A percentile compares a stretch with the other conserved stretches of the same genome.
phyloP scores from a whole-genome alignment of 2,113 vertebrate genomes.

The Protomyctophum bolini region DNA sequence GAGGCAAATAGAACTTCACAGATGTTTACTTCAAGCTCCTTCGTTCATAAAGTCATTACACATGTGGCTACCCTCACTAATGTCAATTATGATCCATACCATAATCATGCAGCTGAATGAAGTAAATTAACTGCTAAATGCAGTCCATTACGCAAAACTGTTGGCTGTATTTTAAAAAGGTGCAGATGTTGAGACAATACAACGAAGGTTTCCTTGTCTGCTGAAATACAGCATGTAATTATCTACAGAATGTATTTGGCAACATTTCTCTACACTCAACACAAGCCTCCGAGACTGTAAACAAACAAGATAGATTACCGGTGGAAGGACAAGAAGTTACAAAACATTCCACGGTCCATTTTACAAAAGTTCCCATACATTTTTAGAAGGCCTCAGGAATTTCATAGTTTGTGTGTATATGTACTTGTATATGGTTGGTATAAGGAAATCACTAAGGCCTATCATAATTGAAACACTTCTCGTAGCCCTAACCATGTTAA shows the following conservation, averaged over 20 bases:
- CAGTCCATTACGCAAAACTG: conserved; percentile 16
- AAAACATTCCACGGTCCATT: conserved; percentile 62
- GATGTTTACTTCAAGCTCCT: conserved; percentile 33
- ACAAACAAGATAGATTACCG: conserved; percentile 58
- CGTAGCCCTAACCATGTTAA: conserved; percentile 52
- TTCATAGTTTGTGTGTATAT: conserved; percentile 40
- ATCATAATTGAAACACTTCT: conserved; percentile 26
- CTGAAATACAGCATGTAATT: conserved; percentile 48
- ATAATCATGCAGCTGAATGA: conserved; percentile 7
- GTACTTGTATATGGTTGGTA: conserved; percentile 32
- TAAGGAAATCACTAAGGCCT: conserved; percentile 40
- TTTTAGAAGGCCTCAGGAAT: conserved; percentile 74
- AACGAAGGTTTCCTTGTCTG: conserved; percentile 26
- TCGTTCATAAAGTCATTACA: conserved; percentile 22
- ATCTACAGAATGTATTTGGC: conserved; percentile 85
- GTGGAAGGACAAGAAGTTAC: conserved; percentile 54
- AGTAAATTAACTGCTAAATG: conserved; percentile 12
- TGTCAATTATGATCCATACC: conserved; percentile 23
- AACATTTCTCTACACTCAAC: conserved; percentile 76
- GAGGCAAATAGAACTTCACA: conserved; percentile 40
- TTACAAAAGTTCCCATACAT: conserved; percentile 62
- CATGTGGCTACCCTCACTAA: conserved; percentile 4
- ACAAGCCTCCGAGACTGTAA: conserved; percentile 67
- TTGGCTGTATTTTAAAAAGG: conserved; percentile 21
- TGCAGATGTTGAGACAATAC: conserved; percentile 29